Evolutionary conservation across 2,888 invertebrate genomes (phyloP), one percentile per base, ranked within the genome.

Genomic region (Lithodes maja): DNA sequence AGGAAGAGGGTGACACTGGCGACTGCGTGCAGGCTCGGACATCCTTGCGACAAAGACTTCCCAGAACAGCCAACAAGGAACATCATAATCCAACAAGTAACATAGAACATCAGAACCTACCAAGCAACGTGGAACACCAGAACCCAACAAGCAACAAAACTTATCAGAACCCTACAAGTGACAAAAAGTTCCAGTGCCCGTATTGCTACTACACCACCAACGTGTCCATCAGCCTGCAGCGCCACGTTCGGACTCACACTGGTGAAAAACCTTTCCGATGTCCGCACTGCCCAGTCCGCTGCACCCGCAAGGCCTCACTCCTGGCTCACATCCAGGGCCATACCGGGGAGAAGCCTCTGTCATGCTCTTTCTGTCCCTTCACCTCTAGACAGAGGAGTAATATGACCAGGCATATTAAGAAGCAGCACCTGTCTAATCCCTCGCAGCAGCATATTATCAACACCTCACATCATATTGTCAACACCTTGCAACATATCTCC

Each of bases 201-300:
- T 85, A 55, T 33, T 85, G 85, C 55, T 50, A 68, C 12, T 85
- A 85, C 55, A 50, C 68, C n/a, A 85, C 85, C n/a, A 68, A 61
- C 52, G 78, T 75, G 33, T 54, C 78, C 9, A 78, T 75, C 9
- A 75, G 78, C 75, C 68, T 78, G n/a, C 75, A 78, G 53, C 74
- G 85, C 5, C 85, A 85, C 5, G 5, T 85, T 9, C 77, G 85
- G 5, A 85, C 85, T 68, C 90, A 90, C 74, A 90, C 90, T 33
- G 90, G 90, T 9, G 91, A 91, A 84, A 91, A 91, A 50, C 91
- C 91, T 5, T 91, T 91, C 69, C 75, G n/a, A 33, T 91, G 91
- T 55, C 82, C 82, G 2, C 85, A 87, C 61, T 91, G 91, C 71
- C 82, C 84, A 1, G 86, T 50, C 7, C 86, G 87, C 49, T 77